These are phyloP conservation scores for Sandelia bainsii DNA, from an alignment of 2,797 vertebrate genomes.

Conservation along the genomic window DNA sequence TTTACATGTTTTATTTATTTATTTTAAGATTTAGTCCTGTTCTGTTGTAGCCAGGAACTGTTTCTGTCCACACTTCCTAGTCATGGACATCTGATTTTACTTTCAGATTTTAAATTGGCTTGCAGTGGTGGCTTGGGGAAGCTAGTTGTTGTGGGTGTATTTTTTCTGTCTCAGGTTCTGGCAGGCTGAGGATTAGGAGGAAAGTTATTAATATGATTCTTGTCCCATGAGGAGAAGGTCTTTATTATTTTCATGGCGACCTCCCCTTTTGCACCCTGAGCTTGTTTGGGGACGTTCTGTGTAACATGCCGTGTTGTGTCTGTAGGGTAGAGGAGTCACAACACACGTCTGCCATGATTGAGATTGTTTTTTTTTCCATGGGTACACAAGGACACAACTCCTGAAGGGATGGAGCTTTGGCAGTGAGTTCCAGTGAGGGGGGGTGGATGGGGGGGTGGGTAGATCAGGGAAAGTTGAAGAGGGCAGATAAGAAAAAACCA, in stretches of 20 bases:
- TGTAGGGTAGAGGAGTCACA: constrained; percentile 51
- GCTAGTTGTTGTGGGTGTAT: background rate
- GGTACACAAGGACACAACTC: constrained; percentile 48
- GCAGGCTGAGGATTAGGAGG: constrained; percentile 17
- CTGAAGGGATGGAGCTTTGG: constrained; percentile 36
- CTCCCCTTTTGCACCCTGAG: constrained; percentile 48
- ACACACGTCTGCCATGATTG: constrained; percentile 41
- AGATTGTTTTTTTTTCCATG: constrained; percentile 31
- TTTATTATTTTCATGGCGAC: constrained; percentile 52
- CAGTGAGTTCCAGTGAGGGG: constrained; percentile 19
- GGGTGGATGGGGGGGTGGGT: background rate
- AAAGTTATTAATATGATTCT: constrained; percentile 54
- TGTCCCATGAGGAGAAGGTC: constrained; percentile 36
- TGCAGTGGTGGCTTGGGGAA: constrained; percentile 6
- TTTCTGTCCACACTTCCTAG: background rate
- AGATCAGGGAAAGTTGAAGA: constrained; percentile 31
- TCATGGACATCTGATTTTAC: constrained; percentile 49
- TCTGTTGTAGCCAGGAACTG: background rate
- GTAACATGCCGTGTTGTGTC: constrained; percentile 50
- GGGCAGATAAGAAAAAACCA: constrained; percentile 28
- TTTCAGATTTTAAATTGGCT: constrained; percentile 44
- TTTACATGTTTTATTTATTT: background rate
- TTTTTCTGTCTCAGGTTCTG: background rate
- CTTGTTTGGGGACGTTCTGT: constrained; percentile 42
- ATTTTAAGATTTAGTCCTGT: background rate